Percentiles rank a stretch among this genome's conserved stretches.
phyloP scores from a whole-genome alignment of 2,113 vertebrate genomes.

The Catharus bicknelli region DNA sequence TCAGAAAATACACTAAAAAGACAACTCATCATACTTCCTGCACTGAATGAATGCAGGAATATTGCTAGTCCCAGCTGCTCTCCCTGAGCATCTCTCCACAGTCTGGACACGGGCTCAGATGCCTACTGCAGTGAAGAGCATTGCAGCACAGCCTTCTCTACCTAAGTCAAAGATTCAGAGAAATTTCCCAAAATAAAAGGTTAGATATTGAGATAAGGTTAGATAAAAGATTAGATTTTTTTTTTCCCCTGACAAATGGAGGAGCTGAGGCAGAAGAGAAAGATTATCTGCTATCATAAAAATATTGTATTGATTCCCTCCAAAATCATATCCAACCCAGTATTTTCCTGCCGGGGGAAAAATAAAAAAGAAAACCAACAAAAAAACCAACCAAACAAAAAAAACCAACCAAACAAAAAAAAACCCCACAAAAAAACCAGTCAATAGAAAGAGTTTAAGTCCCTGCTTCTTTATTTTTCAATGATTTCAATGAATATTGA shows the following conservation, averaged over 20 bases:
- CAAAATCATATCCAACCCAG: neutral
- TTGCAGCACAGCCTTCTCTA: neutral
- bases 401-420: neutral
- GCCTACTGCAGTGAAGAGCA: neutral
- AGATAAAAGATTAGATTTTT: neutral
- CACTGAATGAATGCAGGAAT: neutral
- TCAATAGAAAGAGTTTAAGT: neutral
- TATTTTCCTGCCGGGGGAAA: neutral
- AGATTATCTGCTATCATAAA: neutral
- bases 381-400: neutral
- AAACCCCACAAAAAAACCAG: neutral
- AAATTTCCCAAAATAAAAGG: neutral
- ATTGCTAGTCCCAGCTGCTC: neutral
- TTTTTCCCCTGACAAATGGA: neutral
- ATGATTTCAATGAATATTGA: neutral
- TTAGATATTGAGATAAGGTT: neutral
- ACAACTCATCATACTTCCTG: neutral
- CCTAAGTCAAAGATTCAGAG: neutral
- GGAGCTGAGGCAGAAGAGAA: neutral
- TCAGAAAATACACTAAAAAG: slow-evolving; percentile 9
- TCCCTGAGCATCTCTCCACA: neutral
- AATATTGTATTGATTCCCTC: neutral
- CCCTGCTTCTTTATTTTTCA: neutral
- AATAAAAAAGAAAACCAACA: neutral
- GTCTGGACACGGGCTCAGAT: neutral